phyloP scores from a whole-genome alignment of 2,797 vertebrate genomes.

The Pachyuromys duprasi region DNA sequence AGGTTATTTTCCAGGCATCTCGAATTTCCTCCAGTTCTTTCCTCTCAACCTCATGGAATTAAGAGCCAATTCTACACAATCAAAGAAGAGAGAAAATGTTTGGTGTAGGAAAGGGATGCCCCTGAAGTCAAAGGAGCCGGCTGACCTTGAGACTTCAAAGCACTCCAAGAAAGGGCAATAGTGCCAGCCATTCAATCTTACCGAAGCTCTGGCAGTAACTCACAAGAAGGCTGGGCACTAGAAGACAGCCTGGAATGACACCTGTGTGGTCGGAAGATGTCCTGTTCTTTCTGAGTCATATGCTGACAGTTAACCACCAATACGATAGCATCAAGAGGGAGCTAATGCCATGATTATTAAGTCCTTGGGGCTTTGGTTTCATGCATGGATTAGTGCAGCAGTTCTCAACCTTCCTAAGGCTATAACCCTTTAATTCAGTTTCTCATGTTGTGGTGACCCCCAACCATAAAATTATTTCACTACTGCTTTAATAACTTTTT shows the following conservation, averaged over 20 bases:
- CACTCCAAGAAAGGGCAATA: rapidly evolving
- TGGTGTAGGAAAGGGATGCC: neutral
- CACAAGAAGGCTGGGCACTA: neutral
- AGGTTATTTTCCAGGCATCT: neutral
- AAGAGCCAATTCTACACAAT: neutral
- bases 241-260: rapidly evolving
- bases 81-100: neutral
- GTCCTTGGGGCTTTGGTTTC: neutral
- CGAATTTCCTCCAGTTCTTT: neutral
- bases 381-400: neutral
- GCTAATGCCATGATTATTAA: no score
- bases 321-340: neutral
- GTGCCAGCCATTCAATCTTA: neutral
- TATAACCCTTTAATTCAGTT: neutral
- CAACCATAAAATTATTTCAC: neutral
- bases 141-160: neutral
- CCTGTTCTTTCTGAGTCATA: neutral
- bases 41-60: neutral
- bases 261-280: no score
- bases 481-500: no score
- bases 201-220: rapidly evolving
- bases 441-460: neutral
- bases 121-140: neutral
- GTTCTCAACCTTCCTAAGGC: neutral
- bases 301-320: neutral